phyloP scores from a whole-genome alignment of 1,140 invertebrate genomes.

The Neodiprion fabricii region DNA sequence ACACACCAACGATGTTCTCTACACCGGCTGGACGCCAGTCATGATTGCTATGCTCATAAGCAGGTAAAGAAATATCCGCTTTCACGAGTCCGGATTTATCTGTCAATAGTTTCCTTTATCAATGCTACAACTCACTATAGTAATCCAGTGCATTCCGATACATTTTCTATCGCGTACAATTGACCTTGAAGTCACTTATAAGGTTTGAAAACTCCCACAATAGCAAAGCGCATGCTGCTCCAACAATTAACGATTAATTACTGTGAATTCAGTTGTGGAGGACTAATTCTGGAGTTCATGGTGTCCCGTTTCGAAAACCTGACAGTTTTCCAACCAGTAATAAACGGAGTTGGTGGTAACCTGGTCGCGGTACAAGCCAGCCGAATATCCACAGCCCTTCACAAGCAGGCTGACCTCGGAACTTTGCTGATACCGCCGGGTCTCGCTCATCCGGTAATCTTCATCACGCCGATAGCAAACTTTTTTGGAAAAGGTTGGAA shows the following conservation, averaged over 20 bases:
- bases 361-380: conserved; percentile 87
- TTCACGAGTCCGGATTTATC: conserved; percentile 12
- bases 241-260: conserved; percentile 17
- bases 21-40: conserved; percentile 76
- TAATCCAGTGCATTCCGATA: no score
- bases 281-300: conserved; percentile 74
- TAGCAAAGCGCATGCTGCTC: no score
- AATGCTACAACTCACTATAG: no score
- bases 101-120: conserved; percentile 9
- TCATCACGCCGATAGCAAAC: conserved; percentile 68
- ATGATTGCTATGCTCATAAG: conserved; percentile 79
- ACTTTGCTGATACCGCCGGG: conserved; percentile 62
- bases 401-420: conserved; percentile 69
- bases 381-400: conserved; percentile 82
- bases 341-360: conserved; percentile 87
- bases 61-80: conserved; percentile 53
- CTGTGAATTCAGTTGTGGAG: conserved; percentile 63
- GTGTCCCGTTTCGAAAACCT: conserved; percentile 73
- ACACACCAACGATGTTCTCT: conserved; percentile 71
- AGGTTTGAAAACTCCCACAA: no score
- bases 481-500: conserved; percentile 64
- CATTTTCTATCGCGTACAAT: no score
- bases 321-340: conserved; percentile 79
- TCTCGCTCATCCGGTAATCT: conserved; percentile 67
- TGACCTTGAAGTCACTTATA: no score